phyloP scores from a whole-genome alignment of 2,888 invertebrate genomes.

The Andrena flavipes region DNA sequence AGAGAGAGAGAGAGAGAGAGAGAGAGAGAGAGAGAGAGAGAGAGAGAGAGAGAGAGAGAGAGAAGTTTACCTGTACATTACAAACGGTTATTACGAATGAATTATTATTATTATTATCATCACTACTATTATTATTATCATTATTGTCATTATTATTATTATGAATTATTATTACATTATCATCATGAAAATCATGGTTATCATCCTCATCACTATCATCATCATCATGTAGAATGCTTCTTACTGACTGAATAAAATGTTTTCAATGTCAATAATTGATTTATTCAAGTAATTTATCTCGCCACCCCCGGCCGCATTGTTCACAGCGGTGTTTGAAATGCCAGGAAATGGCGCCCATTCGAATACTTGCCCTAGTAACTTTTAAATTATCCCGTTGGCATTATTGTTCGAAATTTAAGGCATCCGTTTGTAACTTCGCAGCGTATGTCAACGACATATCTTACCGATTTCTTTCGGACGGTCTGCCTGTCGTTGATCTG shows the following conservation, averaged over 20 bases:
- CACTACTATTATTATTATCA: slow-evolving; percentile 63
- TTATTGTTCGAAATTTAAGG: slow-evolving; percentile 34
- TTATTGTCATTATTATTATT: slow-evolving; percentile 69
- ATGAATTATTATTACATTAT: slow-evolving; percentile 63
- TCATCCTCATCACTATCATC: slow-evolving; percentile 76
- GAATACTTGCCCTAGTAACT: slow-evolving; percentile 39
- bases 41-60: slow-evolving; percentile 57
- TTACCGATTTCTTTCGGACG: slow-evolving; percentile 68
- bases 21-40: slow-evolving; percentile 64
- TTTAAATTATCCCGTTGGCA: slow-evolving; percentile 50
- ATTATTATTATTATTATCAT: slow-evolving; percentile 70
- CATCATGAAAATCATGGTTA: slow-evolving; percentile 59
- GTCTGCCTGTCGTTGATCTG: slow-evolving; percentile 76
- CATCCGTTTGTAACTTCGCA: slow-evolving; percentile 56
- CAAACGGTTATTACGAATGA: slow-evolving; percentile 79
- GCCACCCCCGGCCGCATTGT: background rate
- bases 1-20: slow-evolving; percentile 51
- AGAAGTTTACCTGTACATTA: slow-evolving; percentile 79
- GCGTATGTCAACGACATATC: slow-evolving; percentile 67
- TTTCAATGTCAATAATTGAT: slow-evolving; percentile 80
- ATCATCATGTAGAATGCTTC: slow-evolving; percentile 84
- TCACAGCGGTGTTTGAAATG: background rate
- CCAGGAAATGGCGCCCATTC: background rate
- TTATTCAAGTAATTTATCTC: background rate
- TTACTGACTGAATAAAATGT: slow-evolving; percentile 85